phyloP scores from a whole-genome alignment of 2,113 vertebrate species.

The Cettia cetti region DNA sequence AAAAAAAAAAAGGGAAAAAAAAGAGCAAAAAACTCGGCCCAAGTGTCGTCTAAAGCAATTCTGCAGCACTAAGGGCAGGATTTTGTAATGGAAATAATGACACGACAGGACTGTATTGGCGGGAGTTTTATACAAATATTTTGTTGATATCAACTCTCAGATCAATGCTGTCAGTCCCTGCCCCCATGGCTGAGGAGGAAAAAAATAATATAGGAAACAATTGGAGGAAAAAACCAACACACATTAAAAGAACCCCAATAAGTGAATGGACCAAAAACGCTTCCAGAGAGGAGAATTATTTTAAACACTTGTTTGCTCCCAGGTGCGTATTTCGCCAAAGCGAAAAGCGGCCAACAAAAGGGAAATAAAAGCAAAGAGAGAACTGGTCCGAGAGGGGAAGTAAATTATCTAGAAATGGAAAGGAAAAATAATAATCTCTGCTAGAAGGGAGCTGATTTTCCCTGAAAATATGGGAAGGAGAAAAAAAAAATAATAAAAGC shows the following conservation, averaged over 20 bases:
- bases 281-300: neutral
- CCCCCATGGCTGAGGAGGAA: neutral
- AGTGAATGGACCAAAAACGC: neutral
- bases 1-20: too few relatives aligned
- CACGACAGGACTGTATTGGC: neutral
- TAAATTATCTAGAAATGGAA: neutral
- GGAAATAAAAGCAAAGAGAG: neutral
- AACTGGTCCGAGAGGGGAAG: neutral
- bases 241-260: too few relatives aligned
- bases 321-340: neutral
- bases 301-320: neutral
- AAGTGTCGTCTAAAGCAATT: neutral
- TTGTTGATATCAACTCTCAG: neutral
- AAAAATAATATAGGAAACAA: neutral
- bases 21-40: neutral
- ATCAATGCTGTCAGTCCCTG: neutral
- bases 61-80: neutral
- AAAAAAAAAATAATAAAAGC: neutral
- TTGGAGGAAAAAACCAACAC: neutral
- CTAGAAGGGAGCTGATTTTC: neutral
- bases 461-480: neutral
- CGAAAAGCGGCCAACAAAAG: neutral
- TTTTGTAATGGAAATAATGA: constrained; percentile 9
- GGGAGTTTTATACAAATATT: neutral
- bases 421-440: neutral